Conservation (phyloP, 2,888 invertebrate genomes). For the Acleris literana region DNA sequence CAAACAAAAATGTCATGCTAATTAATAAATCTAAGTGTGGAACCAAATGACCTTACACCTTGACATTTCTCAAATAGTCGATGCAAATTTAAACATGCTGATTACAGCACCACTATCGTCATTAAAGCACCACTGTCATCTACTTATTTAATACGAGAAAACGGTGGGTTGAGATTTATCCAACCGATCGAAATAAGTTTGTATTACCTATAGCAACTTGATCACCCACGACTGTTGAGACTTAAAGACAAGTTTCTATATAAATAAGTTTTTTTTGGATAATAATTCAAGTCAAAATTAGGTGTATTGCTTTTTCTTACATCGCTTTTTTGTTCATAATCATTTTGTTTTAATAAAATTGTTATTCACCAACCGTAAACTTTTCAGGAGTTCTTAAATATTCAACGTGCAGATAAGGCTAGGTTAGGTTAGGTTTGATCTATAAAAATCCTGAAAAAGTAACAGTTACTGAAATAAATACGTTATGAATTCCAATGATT, state of each 20-base stretch:
- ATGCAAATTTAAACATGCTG: conserved; percentile 2
- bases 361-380: no score
- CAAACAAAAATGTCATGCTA: conserved; percentile 9
- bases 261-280: conserved; percentile 21
- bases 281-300: no score
- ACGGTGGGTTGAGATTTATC: background rate
- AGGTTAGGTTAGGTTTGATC: no score
- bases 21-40: conserved; percentile 8
- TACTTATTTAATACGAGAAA: background rate
- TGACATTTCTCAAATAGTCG: conserved; percentile 14
- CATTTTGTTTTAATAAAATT: no score
- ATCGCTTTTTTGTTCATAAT: no score
- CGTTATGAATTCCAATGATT: no score
- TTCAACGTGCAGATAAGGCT: no score
- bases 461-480: no score
- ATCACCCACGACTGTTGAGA: conserved; percentile 17
- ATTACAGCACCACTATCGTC: background rate
- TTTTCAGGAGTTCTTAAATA: no score
- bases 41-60: conserved; percentile 19
- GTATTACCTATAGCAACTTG: background rate
- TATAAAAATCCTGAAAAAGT: no score
- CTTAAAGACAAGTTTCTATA: background rate
- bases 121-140: background rate
- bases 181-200: conserved; percentile 1
- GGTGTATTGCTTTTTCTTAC: no score